Evolutionary conservation across 64 coral and sea anemone species (phyloP), one percentile per base, ranked within the genome.

Genomic region (Pocillopora verrucosa): DNA sequence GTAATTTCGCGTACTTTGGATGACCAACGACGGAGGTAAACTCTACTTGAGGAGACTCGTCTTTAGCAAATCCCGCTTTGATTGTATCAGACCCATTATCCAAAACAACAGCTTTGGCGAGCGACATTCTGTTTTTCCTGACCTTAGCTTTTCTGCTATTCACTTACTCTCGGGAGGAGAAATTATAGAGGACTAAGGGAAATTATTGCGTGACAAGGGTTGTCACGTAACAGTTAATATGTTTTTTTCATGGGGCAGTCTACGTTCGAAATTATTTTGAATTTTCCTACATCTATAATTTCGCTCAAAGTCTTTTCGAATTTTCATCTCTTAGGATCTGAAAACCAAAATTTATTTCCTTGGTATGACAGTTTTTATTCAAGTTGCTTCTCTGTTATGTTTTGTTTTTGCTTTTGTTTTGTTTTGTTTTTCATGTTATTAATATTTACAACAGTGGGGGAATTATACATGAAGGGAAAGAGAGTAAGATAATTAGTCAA

Each of bases 31-130:
- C 60, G 17, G 64, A 56, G 10, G 36, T 22, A 56, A 72, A 37
- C 15, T 70, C 64, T 67, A 36, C 12, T 22, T 56, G 36, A 16
- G 81, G 81, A 1, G 62, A 35, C 11, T 84, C 81, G 19, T 70
- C 81, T 13, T 72, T 70, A 1, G 64, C 81, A 72, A 70, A 84
- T 56, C 81, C 81, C 41, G 81, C 62, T 70, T 84, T 84, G 17
- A 84, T 84, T 51, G 62, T 67, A 36, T 70, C 62, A 11, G 81
- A 84, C 2, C 81, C 81, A 22, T 84, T 84, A 64, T 84, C 81
- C 22, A 84, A 17, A 6, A 84, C 38, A 20, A 84, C 2, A 22
- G 81, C 62, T 35, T 84, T 84, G 20, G 11, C 25, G 9, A 22
- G 3, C 17, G 81, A 56, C 81, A 84, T 84, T 77, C 16, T 56